Conservation (phyloP, 2,888 invertebrate genomes). For the Chloroclysta siterata region DNA sequence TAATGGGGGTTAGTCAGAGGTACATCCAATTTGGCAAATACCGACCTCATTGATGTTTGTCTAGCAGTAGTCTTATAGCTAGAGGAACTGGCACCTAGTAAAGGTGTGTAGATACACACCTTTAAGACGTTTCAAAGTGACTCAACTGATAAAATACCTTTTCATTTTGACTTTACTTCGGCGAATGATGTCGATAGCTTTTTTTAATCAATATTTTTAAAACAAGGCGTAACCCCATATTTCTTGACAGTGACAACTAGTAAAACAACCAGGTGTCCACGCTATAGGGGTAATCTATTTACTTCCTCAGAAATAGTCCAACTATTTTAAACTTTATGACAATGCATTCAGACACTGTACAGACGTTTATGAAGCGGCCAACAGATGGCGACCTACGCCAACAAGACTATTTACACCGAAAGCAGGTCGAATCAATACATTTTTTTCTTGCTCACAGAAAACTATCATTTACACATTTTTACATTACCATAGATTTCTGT, state of each 20-base stretch:
- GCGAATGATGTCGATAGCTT: background rate
- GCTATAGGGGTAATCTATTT: slow-evolving; percentile 26
- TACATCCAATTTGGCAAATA: too few relatives aligned
- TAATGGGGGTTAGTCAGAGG: too few relatives aligned
- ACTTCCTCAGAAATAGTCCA: slow-evolving; percentile 22
- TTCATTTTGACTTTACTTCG: too few relatives aligned
- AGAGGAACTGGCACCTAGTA: too few relatives aligned
- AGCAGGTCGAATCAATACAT: background rate
- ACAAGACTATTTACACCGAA: slow-evolving; percentile 25
- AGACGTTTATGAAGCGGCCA: slow-evolving; percentile 34
- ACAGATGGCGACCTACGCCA: slow-evolving; percentile 43
- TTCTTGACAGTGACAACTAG: background rate
- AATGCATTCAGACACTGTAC: slow-evolving; percentile 40
- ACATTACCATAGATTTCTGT: too few relatives aligned
- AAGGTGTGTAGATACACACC: too few relatives aligned
- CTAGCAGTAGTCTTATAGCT: too few relatives aligned
- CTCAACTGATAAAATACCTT: too few relatives aligned
- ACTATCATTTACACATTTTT: too few relatives aligned
- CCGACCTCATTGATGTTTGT: too few relatives aligned
- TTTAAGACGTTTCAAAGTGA: too few relatives aligned
- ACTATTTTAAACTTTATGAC: slow-evolving; percentile 41
- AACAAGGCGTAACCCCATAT: background rate
- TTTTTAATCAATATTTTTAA: background rate
- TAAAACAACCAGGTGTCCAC: slow-evolving; percentile 26
- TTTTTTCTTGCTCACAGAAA: background rate